Evolutionary conservation across 2,888 invertebrate species (phyloP), one percentile per base, ranked within the genome.

Genomic region (Odontocerum albicorne): DNA sequence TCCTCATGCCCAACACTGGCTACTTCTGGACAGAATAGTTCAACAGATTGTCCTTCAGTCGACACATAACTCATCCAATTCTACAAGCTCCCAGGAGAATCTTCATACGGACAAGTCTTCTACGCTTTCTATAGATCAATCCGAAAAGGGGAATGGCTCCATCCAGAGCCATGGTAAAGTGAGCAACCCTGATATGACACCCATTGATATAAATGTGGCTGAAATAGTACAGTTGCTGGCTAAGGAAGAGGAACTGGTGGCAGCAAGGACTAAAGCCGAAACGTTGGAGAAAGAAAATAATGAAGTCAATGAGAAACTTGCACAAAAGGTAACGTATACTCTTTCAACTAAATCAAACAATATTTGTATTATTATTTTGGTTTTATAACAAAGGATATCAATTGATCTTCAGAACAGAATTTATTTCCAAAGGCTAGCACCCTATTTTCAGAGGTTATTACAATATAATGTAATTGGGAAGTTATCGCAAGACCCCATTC

Each of bases 11-110:
- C 94, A 95, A 66, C 91, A 96, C 69, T 98, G 97, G 96, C 73
- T 95, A 27, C 81, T 98, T 50, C 86, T 97, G 68, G 97, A 97
- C 73, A 86, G 96, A 59, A 88, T 98, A 57, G 87, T 92, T 15
- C 97, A 98, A 70, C 97, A 98, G 72, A 84, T 97, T 20, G 88
- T 94, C 40, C 75, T 96, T 43, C 96, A 96, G 73, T 87, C 77
- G 66, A 66, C 79, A 55, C 44, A 42, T n/a, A 57, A 59, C 35
- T 33, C 54, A 8, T 17, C 55, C 8, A 59, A 50, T 33, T 74
- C 75, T 38, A 67, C 66, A 65, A 72, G 74, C 64, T 74, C 73
- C 27, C 72, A 71, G 64, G 75, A 72, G 60, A 62, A 62, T 20
- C 40, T 62, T 68, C 70, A 63, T 42, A 33, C 32, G 17, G 59